Conservation (phyloP, 2,888 invertebrate genomes). For the Drosophila nr. perissopoda region DNA sequence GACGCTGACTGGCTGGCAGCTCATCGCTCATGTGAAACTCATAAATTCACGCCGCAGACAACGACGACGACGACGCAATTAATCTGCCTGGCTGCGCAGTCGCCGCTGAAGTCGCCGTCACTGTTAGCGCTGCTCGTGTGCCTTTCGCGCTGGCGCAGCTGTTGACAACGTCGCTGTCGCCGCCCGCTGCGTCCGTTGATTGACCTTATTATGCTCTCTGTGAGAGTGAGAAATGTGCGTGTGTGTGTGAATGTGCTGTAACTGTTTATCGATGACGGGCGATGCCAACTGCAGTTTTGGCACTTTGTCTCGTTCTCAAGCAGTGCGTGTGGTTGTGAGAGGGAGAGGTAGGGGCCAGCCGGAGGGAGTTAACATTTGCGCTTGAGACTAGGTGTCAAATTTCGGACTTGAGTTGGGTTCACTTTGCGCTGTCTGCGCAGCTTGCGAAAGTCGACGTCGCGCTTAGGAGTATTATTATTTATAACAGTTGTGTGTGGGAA, state of each 20-base stretch:
- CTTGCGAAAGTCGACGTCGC: slow-evolving; percentile 36
- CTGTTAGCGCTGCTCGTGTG: slow-evolving; percentile 9
- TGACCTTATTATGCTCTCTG: slow-evolving; percentile 80
- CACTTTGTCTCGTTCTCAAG: slow-evolving; percentile 30
- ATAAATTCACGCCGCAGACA: slow-evolving; percentile 72
- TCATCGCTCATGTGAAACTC: slow-evolving; percentile 78
- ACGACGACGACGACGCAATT: slow-evolving; percentile 63
- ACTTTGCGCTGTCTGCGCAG: slow-evolving; percentile 17
- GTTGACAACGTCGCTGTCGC: slow-evolving; percentile 72
- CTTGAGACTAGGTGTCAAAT: slow-evolving; percentile 63
- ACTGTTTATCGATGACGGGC: slow-evolving; percentile 66
- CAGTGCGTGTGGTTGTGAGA: background rate
- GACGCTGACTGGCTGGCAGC: slow-evolving; percentile 9
- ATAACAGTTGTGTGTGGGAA: slow-evolving; percentile 24
- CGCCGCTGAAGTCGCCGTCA: slow-evolving; percentile 13
- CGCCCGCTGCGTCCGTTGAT: slow-evolving; percentile 80
- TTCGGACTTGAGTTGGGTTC: slow-evolving; percentile 52
- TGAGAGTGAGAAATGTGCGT: slow-evolving; percentile 1
- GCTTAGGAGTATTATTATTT: slow-evolving; percentile 24
- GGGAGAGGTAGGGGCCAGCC: background rate
- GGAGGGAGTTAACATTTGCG: slow-evolving; percentile 15
- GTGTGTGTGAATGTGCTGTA: slow-evolving; percentile 53
- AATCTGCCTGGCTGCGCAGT: slow-evolving; percentile 66
- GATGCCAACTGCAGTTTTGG: slow-evolving; percentile 40
- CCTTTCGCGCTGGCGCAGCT: slow-evolving; percentile 69